Evolutionary conservation across 2,888 invertebrate species (phyloP).

Genomic region (Cryptocheilus praepositus): DNA sequence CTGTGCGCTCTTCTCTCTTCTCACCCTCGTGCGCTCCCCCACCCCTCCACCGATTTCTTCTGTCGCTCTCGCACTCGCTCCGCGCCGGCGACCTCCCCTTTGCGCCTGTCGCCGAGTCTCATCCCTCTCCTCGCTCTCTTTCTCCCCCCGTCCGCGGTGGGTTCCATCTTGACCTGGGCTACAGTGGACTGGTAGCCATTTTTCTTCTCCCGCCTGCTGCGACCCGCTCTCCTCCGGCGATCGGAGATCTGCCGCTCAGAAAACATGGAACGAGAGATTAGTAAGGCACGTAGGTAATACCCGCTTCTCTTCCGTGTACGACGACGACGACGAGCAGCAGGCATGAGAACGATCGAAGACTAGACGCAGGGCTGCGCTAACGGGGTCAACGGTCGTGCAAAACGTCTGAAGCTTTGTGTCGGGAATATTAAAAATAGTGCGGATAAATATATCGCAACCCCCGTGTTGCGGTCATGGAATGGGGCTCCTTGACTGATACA

Average conservation of each 20-base stretch:
- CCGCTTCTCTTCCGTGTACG: conserved; percentile 12
- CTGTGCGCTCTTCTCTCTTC: conserved; percentile 24
- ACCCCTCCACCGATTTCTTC: no score
- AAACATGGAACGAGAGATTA: conserved; percentile 55
- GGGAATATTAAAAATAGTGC: conserved; percentile 13
- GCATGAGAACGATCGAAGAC: background rate
- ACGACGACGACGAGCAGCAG: conserved; percentile 5
- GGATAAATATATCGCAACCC: conserved; percentile 16
- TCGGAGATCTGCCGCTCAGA: conserved; percentile 28
- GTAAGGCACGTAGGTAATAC: conserved; percentile 42
- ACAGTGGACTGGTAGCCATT: conserved; percentile 27
- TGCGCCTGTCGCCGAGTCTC: background rate
- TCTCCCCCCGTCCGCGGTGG: conserved; percentile 23
- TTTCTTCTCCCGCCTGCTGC: conserved; percentile 21
- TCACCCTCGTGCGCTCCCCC: conserved; percentile 4
- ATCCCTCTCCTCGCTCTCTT: conserved; percentile 4
- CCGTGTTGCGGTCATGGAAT: background rate
- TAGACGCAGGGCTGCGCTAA: background rate
- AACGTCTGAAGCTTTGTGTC: no score
- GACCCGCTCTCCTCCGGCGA: conserved; percentile 17
- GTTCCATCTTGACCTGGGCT: conserved; percentile 45
- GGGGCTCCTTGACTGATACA: no score
- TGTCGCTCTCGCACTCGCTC: no score
- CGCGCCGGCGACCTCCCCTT: no score
- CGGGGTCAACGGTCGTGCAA: conserved; percentile 6